phyloP scores from a whole-genome alignment of 2,113 vertebrate species.

The Eclectus roratus region DNA sequence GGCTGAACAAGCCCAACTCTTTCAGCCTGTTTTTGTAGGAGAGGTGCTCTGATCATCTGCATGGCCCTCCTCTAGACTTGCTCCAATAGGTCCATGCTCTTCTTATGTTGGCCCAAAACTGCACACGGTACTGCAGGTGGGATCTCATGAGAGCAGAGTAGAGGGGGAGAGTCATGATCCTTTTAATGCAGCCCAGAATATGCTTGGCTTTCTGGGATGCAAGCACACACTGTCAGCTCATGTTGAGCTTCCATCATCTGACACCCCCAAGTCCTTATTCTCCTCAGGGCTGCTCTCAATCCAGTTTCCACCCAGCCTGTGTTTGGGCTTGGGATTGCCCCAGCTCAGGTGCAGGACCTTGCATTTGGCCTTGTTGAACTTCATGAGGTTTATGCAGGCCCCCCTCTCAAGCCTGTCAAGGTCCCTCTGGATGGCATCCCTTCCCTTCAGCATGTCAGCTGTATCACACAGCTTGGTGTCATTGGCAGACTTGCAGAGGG shows the following conservation, averaged over 20 bases:
- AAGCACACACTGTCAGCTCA: not conserved
- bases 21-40: not conserved
- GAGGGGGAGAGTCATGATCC: not conserved
- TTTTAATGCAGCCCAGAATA: not conserved
- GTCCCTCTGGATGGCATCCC: not conserved
- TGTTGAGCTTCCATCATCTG: not conserved
- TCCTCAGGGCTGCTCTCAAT: not conserved
- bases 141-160: not conserved
- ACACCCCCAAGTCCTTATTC: not conserved
- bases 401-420: not conserved
- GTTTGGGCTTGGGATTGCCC: not conserved
- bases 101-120: not conserved
- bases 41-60: not conserved
- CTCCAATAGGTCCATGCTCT: not conserved
- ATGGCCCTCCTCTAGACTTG: not conserved
- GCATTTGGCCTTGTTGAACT: not conserved
- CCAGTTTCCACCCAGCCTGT: not conserved
- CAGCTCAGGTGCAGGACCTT: not conserved
- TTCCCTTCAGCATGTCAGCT: not conserved
- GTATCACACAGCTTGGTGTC: not conserved
- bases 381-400: not conserved
- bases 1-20: not conserved
- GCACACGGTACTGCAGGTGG: not conserved
- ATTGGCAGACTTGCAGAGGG: not conserved
- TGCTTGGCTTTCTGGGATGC: not conserved